Conservation (phyloP, 2,113 vertebrate genomes). For the Lichenostomus cassidix region DNA sequence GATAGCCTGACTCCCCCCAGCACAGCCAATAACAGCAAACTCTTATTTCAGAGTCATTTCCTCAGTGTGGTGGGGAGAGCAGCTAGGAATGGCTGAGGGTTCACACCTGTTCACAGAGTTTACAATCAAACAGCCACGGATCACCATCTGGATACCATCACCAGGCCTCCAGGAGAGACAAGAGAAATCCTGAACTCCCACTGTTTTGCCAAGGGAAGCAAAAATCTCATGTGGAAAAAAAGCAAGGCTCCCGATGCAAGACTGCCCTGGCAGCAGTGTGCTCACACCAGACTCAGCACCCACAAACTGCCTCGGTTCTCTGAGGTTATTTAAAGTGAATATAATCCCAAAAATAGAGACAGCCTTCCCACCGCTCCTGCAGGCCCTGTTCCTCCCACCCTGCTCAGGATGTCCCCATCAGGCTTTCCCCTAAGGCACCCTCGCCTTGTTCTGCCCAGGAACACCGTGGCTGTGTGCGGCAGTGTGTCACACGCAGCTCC, state of each 20-base stretch:
- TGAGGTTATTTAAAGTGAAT: background rate
- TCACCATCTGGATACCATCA: background rate
- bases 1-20: background rate
- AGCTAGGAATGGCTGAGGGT: background rate
- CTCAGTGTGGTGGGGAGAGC: background rate
- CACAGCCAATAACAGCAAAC: background rate
- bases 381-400: background rate
- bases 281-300: accelerated
- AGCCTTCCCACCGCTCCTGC: background rate
- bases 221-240: background rate
- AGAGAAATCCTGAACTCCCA: background rate
- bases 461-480: accelerated
- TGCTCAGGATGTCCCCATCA: background rate
- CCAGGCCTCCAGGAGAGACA: background rate
- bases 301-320: background rate
- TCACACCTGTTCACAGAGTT: background rate
- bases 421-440: background rate
- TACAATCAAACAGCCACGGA: accelerated
- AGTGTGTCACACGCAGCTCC: accelerated
- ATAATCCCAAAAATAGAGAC: background rate
- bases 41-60: background rate
- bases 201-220: background rate
- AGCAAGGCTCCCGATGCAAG: background rate
- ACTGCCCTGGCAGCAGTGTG: background rate
- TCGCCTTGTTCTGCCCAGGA: background rate